A percentile compares a stretch with the other conserved stretches of the same genome.
phyloP scores from a whole-genome alignment of 2,888 invertebrate species.

The Ptilodon capucinus region DNA sequence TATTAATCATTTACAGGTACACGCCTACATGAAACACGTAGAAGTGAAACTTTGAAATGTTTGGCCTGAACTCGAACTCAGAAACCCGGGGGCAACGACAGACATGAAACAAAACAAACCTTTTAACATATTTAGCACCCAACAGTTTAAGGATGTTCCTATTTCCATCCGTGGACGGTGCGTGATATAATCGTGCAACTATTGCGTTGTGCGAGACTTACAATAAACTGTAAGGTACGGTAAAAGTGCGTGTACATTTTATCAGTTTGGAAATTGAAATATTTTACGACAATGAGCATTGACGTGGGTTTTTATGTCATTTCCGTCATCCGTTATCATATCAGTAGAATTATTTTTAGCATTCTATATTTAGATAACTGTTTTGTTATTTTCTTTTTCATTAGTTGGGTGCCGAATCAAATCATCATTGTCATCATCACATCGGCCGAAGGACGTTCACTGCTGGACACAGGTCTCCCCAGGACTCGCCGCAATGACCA shows the following conservation, averaged over 20 bases:
- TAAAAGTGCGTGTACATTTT: too few species aligned
- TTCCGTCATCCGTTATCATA: slow-evolving; percentile 3
- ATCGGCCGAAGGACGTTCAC: too few species aligned
- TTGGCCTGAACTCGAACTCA: not conserved
- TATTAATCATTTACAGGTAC: too few species aligned
- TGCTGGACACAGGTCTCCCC: too few species aligned
- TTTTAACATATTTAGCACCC: not conserved
- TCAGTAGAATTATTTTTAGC: slow-evolving; percentile 1
- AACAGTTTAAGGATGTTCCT: slow-evolving; percentile 2
- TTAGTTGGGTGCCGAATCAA: too few species aligned
- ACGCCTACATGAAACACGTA: too few species aligned
- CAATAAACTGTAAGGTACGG: too few species aligned
- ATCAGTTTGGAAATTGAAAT: too few species aligned
- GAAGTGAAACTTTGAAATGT: not conserved
- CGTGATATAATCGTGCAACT: slow-evolving; percentile 3
- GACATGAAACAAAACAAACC: not conserved
- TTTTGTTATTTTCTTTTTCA: not conserved
- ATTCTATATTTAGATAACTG: not conserved
- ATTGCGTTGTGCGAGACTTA: not conserved
- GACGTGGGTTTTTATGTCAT: not conserved
- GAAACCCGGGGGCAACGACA: not conserved
- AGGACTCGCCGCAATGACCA: too few species aligned
- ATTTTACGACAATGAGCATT: too few species aligned
- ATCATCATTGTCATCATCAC: too few species aligned
- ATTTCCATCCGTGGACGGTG: slow-evolving; percentile 8